phyloP scores from a whole-genome alignment of 2,113 vertebrate species.

The Cryptotis parvus region DNA sequence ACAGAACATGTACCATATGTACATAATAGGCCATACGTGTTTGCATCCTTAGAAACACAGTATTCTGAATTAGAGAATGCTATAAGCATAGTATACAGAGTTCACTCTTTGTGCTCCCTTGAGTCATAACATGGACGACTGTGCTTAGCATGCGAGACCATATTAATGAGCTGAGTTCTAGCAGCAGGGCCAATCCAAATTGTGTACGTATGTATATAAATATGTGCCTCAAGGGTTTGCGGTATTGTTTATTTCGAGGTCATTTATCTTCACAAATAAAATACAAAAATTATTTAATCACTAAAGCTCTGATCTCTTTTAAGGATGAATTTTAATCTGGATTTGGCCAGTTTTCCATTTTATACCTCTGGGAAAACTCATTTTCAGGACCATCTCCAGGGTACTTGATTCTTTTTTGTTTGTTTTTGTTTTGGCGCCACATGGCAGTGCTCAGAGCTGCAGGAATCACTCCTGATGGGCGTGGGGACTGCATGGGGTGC shows the following conservation, averaged over 20 bases:
- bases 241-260: background rate
- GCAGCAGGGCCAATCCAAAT: background rate
- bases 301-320: background rate
- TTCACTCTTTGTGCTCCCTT: slow-evolving; percentile 17
- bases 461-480: no score
- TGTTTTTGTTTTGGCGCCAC: no score
- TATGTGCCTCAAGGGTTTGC: background rate
- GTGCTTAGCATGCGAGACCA: background rate
- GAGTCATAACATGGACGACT: slow-evolving; percentile 6
- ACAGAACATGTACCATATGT: slow-evolving; percentile 28
- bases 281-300: background rate
- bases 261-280: slow-evolving; percentile 2
- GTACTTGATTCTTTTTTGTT: background rate
- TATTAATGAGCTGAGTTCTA: background rate
- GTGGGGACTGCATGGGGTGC: no score
- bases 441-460: no score
- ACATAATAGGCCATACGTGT: background rate
- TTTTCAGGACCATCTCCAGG: background rate
- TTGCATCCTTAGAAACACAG: background rate
- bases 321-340: background rate
- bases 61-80: background rate
- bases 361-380: background rate
- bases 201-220: background rate
- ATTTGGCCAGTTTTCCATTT: slow-evolving; percentile 4
- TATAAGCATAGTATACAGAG: no score